Percentiles rank a stretch among this genome's conserved stretches.
phyloP scores from a whole-genome alignment of 2,113 vertebrate genomes.

The Mugil cephalus region DNA sequence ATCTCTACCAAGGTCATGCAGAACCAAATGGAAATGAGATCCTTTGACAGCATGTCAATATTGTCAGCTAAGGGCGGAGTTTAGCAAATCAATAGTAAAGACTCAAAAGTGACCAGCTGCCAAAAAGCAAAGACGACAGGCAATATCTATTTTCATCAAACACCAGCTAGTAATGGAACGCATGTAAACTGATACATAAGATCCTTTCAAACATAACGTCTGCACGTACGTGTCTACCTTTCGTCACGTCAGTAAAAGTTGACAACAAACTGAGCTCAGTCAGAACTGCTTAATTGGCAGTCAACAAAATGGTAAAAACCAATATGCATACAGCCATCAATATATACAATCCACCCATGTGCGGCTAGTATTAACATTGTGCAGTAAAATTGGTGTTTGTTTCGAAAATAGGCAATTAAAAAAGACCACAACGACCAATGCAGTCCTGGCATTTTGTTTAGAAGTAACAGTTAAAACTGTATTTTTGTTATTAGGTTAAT shows the following conservation, averaged over 20 bases:
- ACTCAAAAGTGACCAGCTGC: slow-evolving; percentile 17
- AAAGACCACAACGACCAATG: slow-evolving; percentile 30
- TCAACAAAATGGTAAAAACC: neutral
- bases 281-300: slow-evolving; percentile 17
- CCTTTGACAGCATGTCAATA: slow-evolving; percentile 40
- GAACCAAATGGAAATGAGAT: neutral
- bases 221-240: slow-evolving; percentile 12
- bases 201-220: slow-evolving; percentile 7
- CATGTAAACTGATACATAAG: slow-evolving; percentile 18
- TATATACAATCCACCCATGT: slow-evolving; percentile 7
- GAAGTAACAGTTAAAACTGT: slow-evolving; percentile 21
- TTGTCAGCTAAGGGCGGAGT: slow-evolving; percentile 25
- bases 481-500: neutral
- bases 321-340: neutral
- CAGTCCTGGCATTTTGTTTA: slow-evolving; percentile 6
- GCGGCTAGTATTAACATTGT: slow-evolving; percentile 29
- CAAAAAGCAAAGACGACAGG: slow-evolving; percentile 20
- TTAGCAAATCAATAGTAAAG: slow-evolving; percentile 37
- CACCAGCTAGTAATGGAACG: slow-evolving; percentile 29
- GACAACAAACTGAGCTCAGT: neutral
- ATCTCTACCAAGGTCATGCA: slow-evolving; percentile 36
- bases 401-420: slow-evolving; percentile 32
- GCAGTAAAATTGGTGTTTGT: slow-evolving; percentile 13
- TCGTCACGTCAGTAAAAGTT: neutral
- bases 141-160: slow-evolving; percentile 43